Conservation (phyloP, 2,113 vertebrate species). For the Rostratula benghalensis region DNA sequence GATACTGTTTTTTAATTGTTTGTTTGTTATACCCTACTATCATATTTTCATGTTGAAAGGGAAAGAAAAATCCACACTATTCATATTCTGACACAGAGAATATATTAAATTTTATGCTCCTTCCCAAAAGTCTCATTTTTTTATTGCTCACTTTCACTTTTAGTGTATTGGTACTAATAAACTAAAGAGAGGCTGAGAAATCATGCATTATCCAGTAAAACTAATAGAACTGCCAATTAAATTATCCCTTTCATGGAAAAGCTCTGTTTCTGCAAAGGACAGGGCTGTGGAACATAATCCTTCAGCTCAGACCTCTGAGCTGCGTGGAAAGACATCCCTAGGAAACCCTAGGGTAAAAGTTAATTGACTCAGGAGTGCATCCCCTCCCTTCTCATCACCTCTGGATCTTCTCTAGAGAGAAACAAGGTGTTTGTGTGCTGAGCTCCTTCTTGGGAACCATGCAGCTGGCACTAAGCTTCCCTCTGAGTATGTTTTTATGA, state of each 20-base stretch:
- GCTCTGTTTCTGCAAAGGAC: not conserved
- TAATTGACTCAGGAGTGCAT: not conserved
- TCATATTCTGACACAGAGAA: not conserved
- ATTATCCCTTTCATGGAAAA: not conserved
- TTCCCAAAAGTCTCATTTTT: not conserved
- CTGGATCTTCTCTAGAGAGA: not conserved
- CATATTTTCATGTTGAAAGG: not conserved
- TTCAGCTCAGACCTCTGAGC: not conserved
- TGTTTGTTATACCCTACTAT: not conserved
- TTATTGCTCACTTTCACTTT: constrained; percentile 30
- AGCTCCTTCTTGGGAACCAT: not conserved
- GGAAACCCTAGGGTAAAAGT: not conserved
- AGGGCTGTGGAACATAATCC: not conserved
- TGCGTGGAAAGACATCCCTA: not conserved
- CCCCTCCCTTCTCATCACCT: not conserved
- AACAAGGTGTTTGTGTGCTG: not conserved
- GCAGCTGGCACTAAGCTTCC: not conserved
- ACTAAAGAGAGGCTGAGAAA: not conserved
- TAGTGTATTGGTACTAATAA: not conserved
- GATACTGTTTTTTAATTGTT: not conserved
- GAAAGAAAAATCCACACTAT: not conserved
- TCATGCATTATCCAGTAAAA: not conserved
- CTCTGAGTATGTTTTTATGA: not conserved
- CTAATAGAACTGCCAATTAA: not conserved
- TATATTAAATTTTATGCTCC: not conserved